Conservation (phyloP, 2,113 vertebrate genomes). For the Hypocryptadius cinnamomeus region DNA sequence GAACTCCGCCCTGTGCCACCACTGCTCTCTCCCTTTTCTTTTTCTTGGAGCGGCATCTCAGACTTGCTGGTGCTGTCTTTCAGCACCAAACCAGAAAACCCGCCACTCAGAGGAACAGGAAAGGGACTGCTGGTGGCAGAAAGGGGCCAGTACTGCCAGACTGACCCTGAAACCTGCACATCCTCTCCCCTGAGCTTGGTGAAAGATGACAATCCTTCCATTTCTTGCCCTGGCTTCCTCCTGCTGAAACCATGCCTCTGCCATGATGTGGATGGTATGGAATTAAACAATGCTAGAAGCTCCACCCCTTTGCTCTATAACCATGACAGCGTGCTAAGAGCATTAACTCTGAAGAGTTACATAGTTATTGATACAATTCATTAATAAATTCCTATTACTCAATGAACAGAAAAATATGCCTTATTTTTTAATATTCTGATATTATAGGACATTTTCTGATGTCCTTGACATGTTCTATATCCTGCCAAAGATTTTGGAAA, state of each 20-base stretch:
- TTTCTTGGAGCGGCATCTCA: accelerated
- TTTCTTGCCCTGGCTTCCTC: background rate
- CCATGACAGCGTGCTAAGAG: background rate
- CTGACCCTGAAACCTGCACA: background rate
- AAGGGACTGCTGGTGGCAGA: background rate
- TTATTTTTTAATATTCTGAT: too few species aligned
- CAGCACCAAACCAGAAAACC: background rate
- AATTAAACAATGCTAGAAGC: background rate
- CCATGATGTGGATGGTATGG: background rate
- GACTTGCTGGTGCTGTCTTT: background rate
- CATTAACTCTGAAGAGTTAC: background rate
- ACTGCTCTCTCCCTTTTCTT: background rate
- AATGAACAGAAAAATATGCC: background rate
- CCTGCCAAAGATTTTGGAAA: background rate
- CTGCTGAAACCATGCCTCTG: background rate
- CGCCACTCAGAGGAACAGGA: background rate
- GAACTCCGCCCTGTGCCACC: background rate
- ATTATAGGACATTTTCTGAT: too few species aligned
- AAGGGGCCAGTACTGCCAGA: background rate
- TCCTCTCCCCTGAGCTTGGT: accelerated
- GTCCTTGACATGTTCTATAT: background rate
- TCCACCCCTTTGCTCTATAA: background rate
- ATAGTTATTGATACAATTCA: background rate
- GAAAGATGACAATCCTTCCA: background rate
- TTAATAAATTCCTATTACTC: background rate